Evolutionary conservation across 2,113 vertebrate species (phyloP).

Genomic region (Elaphurus davidianus): DNA sequence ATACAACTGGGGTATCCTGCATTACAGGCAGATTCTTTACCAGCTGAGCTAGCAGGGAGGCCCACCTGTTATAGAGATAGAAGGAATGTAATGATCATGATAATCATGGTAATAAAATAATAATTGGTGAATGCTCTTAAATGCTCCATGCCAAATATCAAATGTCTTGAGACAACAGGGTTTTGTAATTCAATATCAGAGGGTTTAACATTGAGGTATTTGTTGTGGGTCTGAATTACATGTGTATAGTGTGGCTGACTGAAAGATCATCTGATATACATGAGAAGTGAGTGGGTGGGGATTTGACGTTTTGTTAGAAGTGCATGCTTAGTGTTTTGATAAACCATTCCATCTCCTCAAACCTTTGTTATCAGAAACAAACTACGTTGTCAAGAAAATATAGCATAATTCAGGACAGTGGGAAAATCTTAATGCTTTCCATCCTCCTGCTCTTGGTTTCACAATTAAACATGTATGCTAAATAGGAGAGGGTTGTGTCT

Average conservation of each 20-base stretch:
- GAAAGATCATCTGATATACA: constrained; percentile 16
- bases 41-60: neutral
- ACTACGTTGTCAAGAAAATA: neutral
- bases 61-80: neutral
- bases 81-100: neutral
- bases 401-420: neutral
- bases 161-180: neutral
- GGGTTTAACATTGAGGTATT: neutral
- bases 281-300: constrained; percentile 34
- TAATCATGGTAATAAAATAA: neutral
- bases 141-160: neutral
- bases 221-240: neutral
- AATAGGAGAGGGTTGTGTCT: neutral
- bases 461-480: neutral
- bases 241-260: neutral
- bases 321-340: constrained; percentile 13
- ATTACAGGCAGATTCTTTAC: neutral
- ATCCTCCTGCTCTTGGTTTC: neutral
- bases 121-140: neutral
- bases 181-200: neutral
- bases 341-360: neutral
- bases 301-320: constrained; percentile 36
- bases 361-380: constrained; percentile 13
- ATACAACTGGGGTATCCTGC: neutral
- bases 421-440: neutral